Conservation (phyloP, 2,797 vertebrate genomes). For the Myotis myotis region DNA sequence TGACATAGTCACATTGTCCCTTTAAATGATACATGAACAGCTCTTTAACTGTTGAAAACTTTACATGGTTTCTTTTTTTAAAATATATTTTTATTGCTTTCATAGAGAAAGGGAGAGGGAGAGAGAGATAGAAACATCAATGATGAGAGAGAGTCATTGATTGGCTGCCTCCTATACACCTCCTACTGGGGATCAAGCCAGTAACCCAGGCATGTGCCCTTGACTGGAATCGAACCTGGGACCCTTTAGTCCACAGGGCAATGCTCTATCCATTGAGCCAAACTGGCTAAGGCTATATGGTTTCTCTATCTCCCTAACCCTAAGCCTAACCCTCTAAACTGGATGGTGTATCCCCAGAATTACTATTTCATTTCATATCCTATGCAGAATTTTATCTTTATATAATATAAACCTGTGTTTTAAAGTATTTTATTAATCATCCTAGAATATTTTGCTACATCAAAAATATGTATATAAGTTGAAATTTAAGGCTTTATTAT, state of each 20-base stretch:
- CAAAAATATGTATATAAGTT: not conserved
- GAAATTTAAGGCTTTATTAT: not conserved
- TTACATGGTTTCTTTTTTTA: not conserved
- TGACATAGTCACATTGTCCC: not conserved
- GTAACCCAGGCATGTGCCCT: too few species aligned
- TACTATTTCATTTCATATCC: not conserved
- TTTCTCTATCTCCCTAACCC: not conserved
- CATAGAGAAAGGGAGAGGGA: too few species aligned
- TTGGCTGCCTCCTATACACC: too few species aligned
- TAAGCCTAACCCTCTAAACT: too few species aligned
- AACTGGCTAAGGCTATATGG: not conserved
- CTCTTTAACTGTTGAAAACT: not conserved
- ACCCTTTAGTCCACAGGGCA: too few species aligned
- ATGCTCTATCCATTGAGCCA: too few species aligned
- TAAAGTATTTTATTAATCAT: not conserved
- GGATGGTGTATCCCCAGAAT: not conserved
- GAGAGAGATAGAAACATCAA: too few species aligned
- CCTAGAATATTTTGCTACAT: not conserved
- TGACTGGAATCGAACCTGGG: too few species aligned
- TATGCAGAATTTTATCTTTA: not conserved
- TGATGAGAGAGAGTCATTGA: too few species aligned
- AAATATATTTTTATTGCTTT: too few species aligned
- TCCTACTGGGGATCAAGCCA: too few species aligned
- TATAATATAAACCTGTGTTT: not conserved
- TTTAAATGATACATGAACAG: conserved; percentile 40